Conservation (phyloP, 2,113 vertebrate species). For the Salvator merianae region DNA sequence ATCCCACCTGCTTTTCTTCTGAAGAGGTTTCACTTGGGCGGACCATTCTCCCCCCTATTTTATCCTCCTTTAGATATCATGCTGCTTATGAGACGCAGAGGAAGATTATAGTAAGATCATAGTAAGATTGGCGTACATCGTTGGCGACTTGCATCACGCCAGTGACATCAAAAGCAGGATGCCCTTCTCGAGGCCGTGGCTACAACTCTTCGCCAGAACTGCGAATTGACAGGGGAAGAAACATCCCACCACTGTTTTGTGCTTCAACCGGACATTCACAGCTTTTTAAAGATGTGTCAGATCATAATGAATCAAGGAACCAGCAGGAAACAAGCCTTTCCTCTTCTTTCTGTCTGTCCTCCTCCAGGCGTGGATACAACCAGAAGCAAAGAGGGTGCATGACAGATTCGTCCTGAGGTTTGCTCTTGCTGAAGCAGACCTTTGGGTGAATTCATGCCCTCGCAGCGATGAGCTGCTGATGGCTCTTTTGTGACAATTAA, state of each 20-base stretch:
- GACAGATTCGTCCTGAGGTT: background rate
- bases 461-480: background rate
- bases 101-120: background rate
- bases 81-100: background rate
- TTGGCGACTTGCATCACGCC: background rate
- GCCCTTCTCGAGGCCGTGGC: conserved; percentile 35
- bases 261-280: background rate
- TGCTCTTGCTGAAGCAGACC: background rate
- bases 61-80: background rate
- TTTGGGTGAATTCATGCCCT: conserved; percentile 22
- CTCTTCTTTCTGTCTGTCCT: conserved; percentile 16
- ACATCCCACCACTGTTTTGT: background rate
- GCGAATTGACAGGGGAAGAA: background rate
- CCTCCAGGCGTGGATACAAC: background rate
- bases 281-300: conserved; percentile 43
- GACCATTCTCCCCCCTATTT: background rate
- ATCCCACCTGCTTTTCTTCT: too few relatives aligned
- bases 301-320: background rate
- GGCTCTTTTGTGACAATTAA: conserved; percentile 15
- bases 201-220: background rate
- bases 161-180: conserved; percentile 29
- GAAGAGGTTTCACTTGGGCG: too few relatives aligned
- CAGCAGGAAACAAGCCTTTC: conserved; percentile 4
- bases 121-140: too few relatives aligned
- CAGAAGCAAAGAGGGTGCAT: background rate